These are phyloP conservation scores for Samia ricini DNA, from an alignment of 1,140 invertebrate species.

Conservation along the genomic window DNA sequence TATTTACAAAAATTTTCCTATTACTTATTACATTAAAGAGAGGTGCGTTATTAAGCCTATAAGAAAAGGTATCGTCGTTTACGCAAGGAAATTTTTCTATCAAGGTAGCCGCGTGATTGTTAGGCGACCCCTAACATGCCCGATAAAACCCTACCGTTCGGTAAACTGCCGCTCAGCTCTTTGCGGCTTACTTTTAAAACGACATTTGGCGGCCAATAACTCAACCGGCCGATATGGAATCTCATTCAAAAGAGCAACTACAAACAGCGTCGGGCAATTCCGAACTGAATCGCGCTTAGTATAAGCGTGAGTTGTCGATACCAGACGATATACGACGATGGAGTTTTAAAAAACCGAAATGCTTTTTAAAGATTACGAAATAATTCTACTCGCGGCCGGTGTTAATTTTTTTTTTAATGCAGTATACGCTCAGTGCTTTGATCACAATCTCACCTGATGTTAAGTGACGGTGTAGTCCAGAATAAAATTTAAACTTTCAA, in stretches of 20 bases:
- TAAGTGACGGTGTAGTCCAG: no score
- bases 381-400: no score
- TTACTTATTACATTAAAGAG: no score
- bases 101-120: no score
- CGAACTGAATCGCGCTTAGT: slow-evolving; percentile 29
- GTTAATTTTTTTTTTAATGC: no score
- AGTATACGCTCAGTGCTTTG: no score
- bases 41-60: no score
- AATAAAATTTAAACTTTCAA: no score
- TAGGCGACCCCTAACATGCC: slow-evolving; percentile 46
- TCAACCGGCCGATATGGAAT: slow-evolving; percentile 35
- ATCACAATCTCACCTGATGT: no score
- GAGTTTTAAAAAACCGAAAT: slow-evolving; percentile 27
- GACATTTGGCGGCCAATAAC: slow-evolving; percentile 30
- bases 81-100: no score
- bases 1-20: no score
- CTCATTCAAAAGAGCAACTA: slow-evolving; percentile 39
- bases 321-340: slow-evolving; percentile 35
- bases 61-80: no score
- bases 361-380: slow-evolving; percentile 24
- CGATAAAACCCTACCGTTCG: slow-evolving; percentile 43
- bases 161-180: slow-evolving; percentile 47
- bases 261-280: slow-evolving; percentile 43
- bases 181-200: slow-evolving; percentile 45
- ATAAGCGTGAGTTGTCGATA: slow-evolving; percentile 35